phyloP scores from a whole-genome alignment of 2,113 vertebrate genomes.

The Athene noctua region DNA sequence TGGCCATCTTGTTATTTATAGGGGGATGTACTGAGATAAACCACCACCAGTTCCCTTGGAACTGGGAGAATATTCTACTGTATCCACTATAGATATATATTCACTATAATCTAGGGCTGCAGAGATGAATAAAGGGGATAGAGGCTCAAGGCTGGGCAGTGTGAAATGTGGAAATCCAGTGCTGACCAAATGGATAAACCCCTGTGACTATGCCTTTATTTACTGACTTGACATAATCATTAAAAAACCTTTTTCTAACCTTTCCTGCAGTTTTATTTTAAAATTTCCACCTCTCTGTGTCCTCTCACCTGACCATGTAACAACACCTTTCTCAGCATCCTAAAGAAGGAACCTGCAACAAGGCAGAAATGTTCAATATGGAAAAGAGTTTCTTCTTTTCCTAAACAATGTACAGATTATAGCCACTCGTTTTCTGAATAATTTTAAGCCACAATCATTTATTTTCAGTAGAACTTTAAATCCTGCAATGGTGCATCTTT shows the following conservation, averaged over 20 bases:
- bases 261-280: background rate
- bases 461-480: background rate
- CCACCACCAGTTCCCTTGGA: background rate
- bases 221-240: background rate
- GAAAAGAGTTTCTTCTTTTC: background rate
- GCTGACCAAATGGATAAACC: background rate
- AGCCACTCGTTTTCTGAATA: background rate
- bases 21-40: background rate
- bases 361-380: background rate
- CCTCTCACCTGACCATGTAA: background rate
- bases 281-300: background rate
- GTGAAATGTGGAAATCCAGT: background rate
- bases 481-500: background rate
- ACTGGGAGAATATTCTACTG: background rate
- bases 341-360: background rate
- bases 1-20: background rate
- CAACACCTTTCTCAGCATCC: background rate
- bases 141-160: background rate
- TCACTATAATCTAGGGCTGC: background rate
- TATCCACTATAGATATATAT: too few relatives aligned
- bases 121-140: background rate
- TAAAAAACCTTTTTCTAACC: background rate
- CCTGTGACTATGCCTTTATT: background rate
- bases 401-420: background rate
- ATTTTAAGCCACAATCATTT: background rate